Evolutionary conservation across 2,888 invertebrate genomes (phyloP).

Genomic region (Steromphala cineraria): DNA sequence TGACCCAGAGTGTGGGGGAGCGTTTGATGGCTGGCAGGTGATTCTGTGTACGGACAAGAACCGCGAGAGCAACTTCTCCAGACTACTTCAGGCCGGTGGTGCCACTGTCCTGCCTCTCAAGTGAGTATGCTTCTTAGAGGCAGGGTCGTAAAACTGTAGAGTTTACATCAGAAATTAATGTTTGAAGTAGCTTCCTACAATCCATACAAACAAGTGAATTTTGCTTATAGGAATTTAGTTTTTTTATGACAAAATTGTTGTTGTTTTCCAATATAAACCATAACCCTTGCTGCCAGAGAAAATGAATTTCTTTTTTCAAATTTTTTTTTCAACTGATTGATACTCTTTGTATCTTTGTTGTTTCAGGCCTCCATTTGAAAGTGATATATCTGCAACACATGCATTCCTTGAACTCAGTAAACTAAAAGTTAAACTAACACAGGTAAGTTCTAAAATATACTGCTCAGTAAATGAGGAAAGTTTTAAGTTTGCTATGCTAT

Average conservation of each 20-base stretch:
- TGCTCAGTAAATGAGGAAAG: too few species aligned
- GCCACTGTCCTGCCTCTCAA: slow-evolving; percentile 81
- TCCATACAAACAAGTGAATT: background rate
- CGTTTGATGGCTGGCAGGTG: slow-evolving; percentile 73
- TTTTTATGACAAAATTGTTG: too few species aligned
- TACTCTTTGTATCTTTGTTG: background rate
- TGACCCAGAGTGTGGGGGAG: slow-evolving; percentile 51
- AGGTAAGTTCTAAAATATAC: slow-evolving; percentile 42
- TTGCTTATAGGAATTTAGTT: too few species aligned
- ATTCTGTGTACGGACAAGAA: slow-evolving; percentile 80
- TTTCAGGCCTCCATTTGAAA: slow-evolving; percentile 78
- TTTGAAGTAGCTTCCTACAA: background rate
- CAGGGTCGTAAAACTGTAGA: background rate
- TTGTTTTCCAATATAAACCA: background rate
- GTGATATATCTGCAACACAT: slow-evolving; percentile 80
- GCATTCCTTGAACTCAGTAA: slow-evolving; percentile 82
- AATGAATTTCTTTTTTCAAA: too few species aligned
- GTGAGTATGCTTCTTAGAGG: slow-evolving; percentile 75
- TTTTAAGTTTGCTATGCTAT: too few species aligned
- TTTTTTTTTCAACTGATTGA: too few species aligned
- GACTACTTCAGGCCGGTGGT: slow-evolving; percentile 87
- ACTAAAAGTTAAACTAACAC: slow-evolving; percentile 61
- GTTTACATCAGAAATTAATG: too few species aligned
- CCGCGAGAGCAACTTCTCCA: slow-evolving; percentile 81
- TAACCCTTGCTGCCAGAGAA: background rate